A percentile compares a stretch with the other conserved stretches of the same genome.
These are phyloP conservation scores for Tetraodon nigroviridis DNA, from an alignment of 2,113 vertebrate species.

Conservation along the genomic window DNA sequence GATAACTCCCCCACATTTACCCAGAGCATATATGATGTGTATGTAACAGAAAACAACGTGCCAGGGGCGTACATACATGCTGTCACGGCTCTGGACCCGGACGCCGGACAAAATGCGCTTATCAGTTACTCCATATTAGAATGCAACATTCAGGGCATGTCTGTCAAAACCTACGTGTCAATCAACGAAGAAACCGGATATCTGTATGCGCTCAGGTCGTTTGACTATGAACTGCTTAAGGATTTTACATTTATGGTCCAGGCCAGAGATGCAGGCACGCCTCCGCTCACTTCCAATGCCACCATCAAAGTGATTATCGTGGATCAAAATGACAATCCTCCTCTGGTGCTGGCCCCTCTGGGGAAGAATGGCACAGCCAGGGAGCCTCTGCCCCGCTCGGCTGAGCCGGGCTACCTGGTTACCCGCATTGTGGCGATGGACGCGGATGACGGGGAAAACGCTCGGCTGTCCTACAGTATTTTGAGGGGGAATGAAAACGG, in stretches of 20 bases:
- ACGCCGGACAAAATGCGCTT: slow-evolving; percentile 86
- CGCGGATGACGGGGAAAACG: slow-evolving; percentile 92
- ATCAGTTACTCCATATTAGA: slow-evolving; percentile 92
- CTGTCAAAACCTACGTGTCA: slow-evolving; percentile 95
- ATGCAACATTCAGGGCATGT: slow-evolving; percentile 95
- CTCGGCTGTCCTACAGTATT: slow-evolving; percentile 92
- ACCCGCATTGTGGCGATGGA: slow-evolving; percentile 91
- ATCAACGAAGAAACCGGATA: slow-evolving; percentile 97
- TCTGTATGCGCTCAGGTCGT: slow-evolving; percentile 91
- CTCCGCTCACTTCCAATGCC: slow-evolving; percentile 84
- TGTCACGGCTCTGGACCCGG: slow-evolving; percentile 88
- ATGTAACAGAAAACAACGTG: slow-evolving; percentile 96
- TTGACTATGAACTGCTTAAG: slow-evolving; percentile 95
- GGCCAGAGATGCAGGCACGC: slow-evolving; percentile 82
- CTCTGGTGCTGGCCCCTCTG: slow-evolving; percentile 84
- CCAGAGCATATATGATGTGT: slow-evolving; percentile 88
- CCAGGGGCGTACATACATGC: slow-evolving; percentile 96
- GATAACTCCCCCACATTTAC: slow-evolving; percentile 94
- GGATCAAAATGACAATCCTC: slow-evolving; percentile 95
- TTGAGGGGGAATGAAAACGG: slow-evolving; percentile 91
- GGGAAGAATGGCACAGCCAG: slow-evolving; percentile 89
- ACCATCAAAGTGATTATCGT: slow-evolving; percentile 88
- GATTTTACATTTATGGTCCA: slow-evolving; percentile 93
- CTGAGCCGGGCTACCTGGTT: slow-evolving; percentile 91
- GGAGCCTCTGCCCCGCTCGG: slow-evolving; percentile 86